These are phyloP conservation scores for Lasaia peninsularis DNA, from an alignment of 1,140 invertebrate genomes.

Conservation along the genomic window DNA sequence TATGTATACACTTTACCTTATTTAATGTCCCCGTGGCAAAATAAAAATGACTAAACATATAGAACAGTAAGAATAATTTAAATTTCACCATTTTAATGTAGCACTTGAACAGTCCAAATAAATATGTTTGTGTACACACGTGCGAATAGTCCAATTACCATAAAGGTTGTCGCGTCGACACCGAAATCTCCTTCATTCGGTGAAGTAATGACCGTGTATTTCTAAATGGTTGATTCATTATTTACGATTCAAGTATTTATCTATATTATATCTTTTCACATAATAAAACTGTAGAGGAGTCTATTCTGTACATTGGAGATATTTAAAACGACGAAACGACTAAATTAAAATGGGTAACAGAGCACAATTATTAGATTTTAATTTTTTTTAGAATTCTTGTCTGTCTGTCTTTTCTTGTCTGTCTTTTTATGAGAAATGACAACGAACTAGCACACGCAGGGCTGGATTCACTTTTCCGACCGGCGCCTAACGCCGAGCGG, in stretches of 20 bases:
- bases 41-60: neutral
- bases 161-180: neutral
- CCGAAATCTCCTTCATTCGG: neutral
- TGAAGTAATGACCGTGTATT: neutral
- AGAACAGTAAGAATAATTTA: neutral
- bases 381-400: too few relatives aligned
- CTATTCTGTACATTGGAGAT: too few relatives aligned
- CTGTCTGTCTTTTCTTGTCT: too few relatives aligned
- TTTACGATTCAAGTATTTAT: neutral
- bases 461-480: too few relatives aligned
- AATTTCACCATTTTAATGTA: neutral
- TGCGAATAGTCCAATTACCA: slow-evolving; percentile 19
- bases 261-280: too few relatives aligned
- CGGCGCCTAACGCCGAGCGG: too few relatives aligned
- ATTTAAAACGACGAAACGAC: too few relatives aligned
- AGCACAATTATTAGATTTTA: too few relatives aligned
- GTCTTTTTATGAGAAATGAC: too few relatives aligned
- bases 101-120: slow-evolving; percentile 6
- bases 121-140: slow-evolving; percentile 23
- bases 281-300: too few relatives aligned
- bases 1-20: neutral
- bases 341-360: too few relatives aligned
- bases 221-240: neutral
- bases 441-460: too few relatives aligned
- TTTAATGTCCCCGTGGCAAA: neutral